A percentile compares a stretch with the other conserved stretches of the same genome.
These are phyloP conservation scores for Macrophya annulata DNA, from an alignment of 2,888 invertebrate species.

Conservation along the genomic window DNA sequence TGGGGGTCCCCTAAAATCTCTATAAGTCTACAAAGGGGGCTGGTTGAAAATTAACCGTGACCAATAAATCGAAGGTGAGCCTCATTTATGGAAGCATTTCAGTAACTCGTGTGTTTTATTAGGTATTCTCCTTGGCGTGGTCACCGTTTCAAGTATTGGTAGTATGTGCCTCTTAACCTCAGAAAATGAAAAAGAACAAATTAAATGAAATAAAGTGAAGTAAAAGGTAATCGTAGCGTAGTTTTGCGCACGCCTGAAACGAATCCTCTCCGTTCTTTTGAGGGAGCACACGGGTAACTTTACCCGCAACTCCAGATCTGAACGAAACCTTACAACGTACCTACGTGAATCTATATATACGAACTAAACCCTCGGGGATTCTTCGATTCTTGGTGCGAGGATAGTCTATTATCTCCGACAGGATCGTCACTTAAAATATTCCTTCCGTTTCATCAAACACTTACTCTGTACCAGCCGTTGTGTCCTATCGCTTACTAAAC, in stretches of 20 bases:
- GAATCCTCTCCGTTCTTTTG: constrained; percentile 41
- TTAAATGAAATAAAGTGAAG: background rate
- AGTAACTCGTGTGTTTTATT: background rate
- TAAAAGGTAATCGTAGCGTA: background rate
- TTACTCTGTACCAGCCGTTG: constrained; percentile 36
- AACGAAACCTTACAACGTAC: constrained; percentile 10
- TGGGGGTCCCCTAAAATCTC: constrained; percentile 21
- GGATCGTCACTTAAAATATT: constrained; percentile 55
- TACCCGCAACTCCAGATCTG: background rate
- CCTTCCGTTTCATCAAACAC: constrained; percentile 49
- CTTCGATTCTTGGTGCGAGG: constrained; percentile 35
- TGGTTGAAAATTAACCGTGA: constrained; percentile 5
- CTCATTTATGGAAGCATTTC: background rate
- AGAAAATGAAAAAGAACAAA: background rate
- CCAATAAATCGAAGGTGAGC: constrained; percentile 21
- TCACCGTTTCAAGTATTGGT: background rate
- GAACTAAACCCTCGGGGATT: constrained; percentile 28
- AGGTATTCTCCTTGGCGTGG: background rate
- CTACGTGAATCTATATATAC: background rate
- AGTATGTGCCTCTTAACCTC: background rate
- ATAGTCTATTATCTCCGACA: constrained; percentile 15
- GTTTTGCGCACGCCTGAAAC: background rate
- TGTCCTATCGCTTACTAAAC: constrained; percentile 54
- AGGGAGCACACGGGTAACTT: constrained; percentile 32
- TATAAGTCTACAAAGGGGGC: background rate